Evolutionary conservation across 2,113 vertebrate species (phyloP), one percentile per base, ranked within the genome.

Genomic region (Chamaetylas fuelleborni): DNA sequence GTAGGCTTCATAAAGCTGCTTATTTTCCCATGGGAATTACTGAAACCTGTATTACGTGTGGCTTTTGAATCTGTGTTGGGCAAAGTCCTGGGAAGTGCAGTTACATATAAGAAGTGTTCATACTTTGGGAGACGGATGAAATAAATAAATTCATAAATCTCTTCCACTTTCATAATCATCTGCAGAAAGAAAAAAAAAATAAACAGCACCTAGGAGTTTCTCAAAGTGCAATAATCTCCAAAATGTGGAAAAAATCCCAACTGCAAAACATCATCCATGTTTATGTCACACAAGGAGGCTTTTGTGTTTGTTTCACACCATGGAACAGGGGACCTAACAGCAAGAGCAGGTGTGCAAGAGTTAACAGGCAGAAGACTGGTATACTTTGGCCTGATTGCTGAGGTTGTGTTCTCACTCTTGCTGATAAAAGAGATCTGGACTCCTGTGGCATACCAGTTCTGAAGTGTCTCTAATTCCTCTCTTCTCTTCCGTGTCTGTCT

Each of bases 11-110:
- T 36, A 53, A 67, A 84, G 65, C 86, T 91, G 66, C 38, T 9
- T 72, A 34, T 85, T 95, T 95, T 97, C 95, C 95, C 93, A 90
- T 91, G 96, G 95, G 95, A 96, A 96, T 87, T 53, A 80, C 1
- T 87, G 57, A 54, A 90, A 80, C 45, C 36, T 5, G 6, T 64
- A 2, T 74, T 69, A 56, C n/a, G 0, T 53, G 45, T 56, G 80
- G 42, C 70, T 91, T 89, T 92, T 82, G 61, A 72, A 76, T 53
- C 42, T 57, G 6, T 45, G 24, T 47, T 86, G 66, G n/a, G 54
- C 0, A 0, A 88, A 91, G 71, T 38, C 50, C 66, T 82, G 61
- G 76, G 80, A 86, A 92, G 76, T 33, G 19, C 2, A 0, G 15
- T 67, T 33, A 45, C 53, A 67, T 88, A 20, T 2, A 64, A 56